A percentile compares a stretch with the other conserved stretches of the same genome.
These are phyloP conservation scores for Pardosa pseudoannulata DNA, from an alignment of 2,888 invertebrate species.

Conservation along the genomic window DNA sequence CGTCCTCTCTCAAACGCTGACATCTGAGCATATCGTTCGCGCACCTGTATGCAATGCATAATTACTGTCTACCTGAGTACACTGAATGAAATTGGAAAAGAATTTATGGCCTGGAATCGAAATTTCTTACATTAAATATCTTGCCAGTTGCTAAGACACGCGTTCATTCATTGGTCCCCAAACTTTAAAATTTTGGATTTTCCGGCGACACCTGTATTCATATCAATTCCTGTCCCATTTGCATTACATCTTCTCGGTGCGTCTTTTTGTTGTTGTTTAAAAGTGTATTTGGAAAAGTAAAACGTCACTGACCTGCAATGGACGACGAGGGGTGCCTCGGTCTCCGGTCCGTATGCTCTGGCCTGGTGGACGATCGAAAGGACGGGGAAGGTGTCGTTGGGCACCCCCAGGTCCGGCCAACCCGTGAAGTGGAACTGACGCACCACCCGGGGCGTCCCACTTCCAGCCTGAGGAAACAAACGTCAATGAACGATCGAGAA, in stretches of 20 bases:
- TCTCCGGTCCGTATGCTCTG: slow-evolving; percentile 15
- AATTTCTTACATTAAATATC: neutral
- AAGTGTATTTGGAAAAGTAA: no score
- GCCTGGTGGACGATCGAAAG: slow-evolving; percentile 34
- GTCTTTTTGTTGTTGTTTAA: no score
- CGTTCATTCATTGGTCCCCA: no score
- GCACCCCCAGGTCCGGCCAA: slow-evolving; percentile 53
- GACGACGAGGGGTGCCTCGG: slow-evolving; percentile 4
- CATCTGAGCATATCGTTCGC: neutral
- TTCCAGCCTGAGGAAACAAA: slow-evolving; percentile 13
- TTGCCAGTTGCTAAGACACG: no score
- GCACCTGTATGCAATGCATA: neutral
- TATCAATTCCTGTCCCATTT: no score
- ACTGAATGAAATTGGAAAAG: neutral
- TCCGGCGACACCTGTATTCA: no score
- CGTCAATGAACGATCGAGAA: no score
- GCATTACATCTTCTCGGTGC: no score
- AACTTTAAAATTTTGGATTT: no score
- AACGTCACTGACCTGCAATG: slow-evolving; percentile 53
- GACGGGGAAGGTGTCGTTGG: neutral
- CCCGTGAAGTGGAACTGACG: slow-evolving; percentile 52
- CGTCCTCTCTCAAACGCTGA: neutral
- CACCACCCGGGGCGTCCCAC: neutral
- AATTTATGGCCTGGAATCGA: neutral
- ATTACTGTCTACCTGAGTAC: neutral